A percentile compares a stretch with the other conserved stretches of the same genome.
These are phyloP conservation scores for Drosophila nigricruria DNA, from an alignment of 2,888 invertebrate genomes.

Conservation along the genomic window DNA sequence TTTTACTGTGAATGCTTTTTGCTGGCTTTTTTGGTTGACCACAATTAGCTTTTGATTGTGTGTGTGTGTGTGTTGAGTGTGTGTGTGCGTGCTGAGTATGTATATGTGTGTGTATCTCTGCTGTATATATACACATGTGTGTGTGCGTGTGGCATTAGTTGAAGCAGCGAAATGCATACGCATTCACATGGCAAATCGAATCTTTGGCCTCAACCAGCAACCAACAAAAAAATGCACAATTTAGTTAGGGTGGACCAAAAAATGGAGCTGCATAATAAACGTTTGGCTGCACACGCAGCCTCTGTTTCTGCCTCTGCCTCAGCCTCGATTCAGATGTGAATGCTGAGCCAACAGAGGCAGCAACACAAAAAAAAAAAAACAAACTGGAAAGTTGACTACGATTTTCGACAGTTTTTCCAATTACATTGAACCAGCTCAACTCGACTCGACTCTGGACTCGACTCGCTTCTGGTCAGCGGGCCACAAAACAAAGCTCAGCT, in stretches of 20 bases:
- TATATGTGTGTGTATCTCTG: background rate
- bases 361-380: background rate
- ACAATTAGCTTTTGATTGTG: slow-evolving; percentile 30
- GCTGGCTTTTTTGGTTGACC: slow-evolving; percentile 18
- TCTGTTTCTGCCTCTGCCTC: background rate
- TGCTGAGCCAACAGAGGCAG: background rate
- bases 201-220: slow-evolving; percentile 13
- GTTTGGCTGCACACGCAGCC: slow-evolving; percentile 7
- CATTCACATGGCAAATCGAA: slow-evolving; percentile 45
- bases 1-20: slow-evolving; percentile 30
- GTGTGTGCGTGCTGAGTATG: slow-evolving; percentile 2
- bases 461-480: slow-evolving; percentile 9
- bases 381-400: slow-evolving; percentile 14
- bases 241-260: slow-evolving; percentile 20
- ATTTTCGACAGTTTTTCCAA: slow-evolving; percentile 34
- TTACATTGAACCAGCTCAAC: slow-evolving; percentile 26
- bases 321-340: background rate
- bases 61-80: background rate
- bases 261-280: slow-evolving; percentile 39
- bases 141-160: slow-evolving; percentile 15
- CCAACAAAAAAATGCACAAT: slow-evolving; percentile 12
- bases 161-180: slow-evolving; percentile 21
- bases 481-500: slow-evolving; percentile 17
- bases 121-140: background rate
- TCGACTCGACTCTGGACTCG: background rate